Percentiles rank a stretch among this genome's conserved stretches.
Conservation (phyloP, 2,797 vertebrate species). For the Pantherophis vulpinus region DNA sequence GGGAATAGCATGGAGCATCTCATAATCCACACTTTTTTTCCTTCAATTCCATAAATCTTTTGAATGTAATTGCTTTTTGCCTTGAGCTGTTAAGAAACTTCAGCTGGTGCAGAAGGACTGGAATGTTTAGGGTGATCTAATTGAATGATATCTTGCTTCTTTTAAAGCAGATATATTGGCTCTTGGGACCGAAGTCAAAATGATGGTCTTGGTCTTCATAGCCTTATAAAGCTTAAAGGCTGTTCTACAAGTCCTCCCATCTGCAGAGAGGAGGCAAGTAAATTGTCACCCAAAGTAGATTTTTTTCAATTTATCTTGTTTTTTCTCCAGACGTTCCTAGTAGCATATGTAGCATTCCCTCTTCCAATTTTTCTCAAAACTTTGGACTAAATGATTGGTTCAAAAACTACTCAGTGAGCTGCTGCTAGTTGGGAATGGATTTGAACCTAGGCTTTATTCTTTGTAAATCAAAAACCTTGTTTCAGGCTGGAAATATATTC, state of each 20-base stretch:
- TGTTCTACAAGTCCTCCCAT: background rate
- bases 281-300: background rate
- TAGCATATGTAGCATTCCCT: background rate
- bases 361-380: background rate
- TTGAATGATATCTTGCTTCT: background rate
- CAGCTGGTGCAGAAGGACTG: background rate
- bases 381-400: background rate
- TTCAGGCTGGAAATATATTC: background rate
- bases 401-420: background rate
- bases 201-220: background rate
- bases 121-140: background rate
- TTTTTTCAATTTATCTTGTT: background rate
- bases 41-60: background rate
- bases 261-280: background rate
- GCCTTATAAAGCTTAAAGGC: background rate
- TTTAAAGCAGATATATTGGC: background rate
- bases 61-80: background rate
- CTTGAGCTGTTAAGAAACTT: background rate
- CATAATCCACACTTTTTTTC: background rate
- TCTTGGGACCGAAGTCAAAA: background rate
- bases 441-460: background rate
- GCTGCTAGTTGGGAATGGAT: background rate
- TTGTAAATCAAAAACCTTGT: background rate
- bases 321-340: background rate
- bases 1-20: background rate